phyloP scores from a whole-genome alignment of 1,140 invertebrate genomes.

The Aporrectodea caliginosa region DNA sequence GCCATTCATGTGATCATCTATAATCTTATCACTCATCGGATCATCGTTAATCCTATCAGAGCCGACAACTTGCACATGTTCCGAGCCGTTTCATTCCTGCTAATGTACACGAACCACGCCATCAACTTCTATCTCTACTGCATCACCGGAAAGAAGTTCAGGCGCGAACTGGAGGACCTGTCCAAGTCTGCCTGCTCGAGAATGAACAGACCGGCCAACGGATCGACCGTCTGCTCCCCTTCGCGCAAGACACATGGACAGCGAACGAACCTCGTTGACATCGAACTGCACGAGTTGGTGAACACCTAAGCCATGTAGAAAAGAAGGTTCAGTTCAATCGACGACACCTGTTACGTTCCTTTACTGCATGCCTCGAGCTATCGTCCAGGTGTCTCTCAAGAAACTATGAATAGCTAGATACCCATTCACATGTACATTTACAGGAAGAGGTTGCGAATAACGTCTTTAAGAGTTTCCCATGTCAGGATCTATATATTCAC shows the following conservation, averaged over 20 bases:
- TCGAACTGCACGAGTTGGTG: neutral
- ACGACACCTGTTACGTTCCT: no score
- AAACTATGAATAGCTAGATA: no score
- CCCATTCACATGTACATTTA: no score
- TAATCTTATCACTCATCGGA: constrained; percentile 27
- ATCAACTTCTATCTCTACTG: constrained; percentile 38
- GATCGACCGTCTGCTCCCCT: neutral
- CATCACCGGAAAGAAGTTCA: constrained; percentile 32
- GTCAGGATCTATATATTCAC: no score
- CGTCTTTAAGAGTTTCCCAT: no score
- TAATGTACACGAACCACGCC: constrained; percentile 37
- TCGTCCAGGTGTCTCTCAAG: no score
- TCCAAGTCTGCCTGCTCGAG: neutral
- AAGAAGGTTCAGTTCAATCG: no score
- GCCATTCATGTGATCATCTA: constrained; percentile 43
- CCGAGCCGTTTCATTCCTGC: constrained; percentile 8
- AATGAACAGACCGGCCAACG: neutral
- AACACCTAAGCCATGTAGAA: no score
- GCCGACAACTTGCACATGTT: neutral
- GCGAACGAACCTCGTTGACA: neutral
- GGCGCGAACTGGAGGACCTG: constrained; percentile 17
- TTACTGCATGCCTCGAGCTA: no score
- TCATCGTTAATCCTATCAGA: no score
- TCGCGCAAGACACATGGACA: neutral
- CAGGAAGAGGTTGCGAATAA: no score